Percentiles rank a stretch among this genome's conserved stretches.
Evolutionary conservation across 2,888 invertebrate species (phyloP).

Genomic region (Eledona agricola): DNA sequence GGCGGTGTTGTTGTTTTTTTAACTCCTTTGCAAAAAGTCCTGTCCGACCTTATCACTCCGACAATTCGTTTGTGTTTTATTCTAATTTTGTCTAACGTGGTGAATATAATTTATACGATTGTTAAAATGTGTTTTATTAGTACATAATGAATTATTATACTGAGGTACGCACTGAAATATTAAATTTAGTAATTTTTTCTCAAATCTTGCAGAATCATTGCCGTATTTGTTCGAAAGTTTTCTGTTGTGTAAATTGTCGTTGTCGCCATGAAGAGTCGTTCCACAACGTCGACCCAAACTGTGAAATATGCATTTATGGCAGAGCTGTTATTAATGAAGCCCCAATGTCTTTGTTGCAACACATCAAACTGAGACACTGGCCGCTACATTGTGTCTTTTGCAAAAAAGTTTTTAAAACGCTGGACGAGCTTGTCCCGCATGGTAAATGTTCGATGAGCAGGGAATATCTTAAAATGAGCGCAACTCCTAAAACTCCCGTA

Average conservation of each 20-base stretch:
- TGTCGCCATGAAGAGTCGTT: slow-evolving; percentile 49
- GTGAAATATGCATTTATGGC: slow-evolving; percentile 55
- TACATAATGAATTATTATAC: no score
- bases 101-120: no score
- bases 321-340: slow-evolving; percentile 41
- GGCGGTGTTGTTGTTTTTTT: no score
- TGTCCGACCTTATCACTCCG: no score
- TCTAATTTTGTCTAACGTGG: no score
- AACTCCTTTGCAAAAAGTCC: no score
- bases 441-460: slow-evolving; percentile 45
- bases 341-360: slow-evolving; percentile 44
- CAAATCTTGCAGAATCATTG: slow-evolving; percentile 54
- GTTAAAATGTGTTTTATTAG: no score
- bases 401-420: slow-evolving; percentile 46
- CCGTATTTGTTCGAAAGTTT: slow-evolving; percentile 51
- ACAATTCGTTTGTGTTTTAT: no score
- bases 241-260: slow-evolving; percentile 56
- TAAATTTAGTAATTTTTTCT: no score
- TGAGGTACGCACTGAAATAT: slow-evolving; percentile 3
- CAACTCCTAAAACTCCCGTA: slow-evolving; percentile 40
- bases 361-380: slow-evolving; percentile 51
- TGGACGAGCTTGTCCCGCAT: slow-evolving; percentile 48
- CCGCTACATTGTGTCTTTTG: slow-evolving; percentile 55
- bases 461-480: slow-evolving; percentile 25
- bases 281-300: slow-evolving; percentile 51